A percentile compares a stretch with the other conserved stretches of the same genome.
These are phyloP conservation scores for Dione vanillae DNA, from an alignment of 2,888 invertebrate genomes.

Conservation along the genomic window DNA sequence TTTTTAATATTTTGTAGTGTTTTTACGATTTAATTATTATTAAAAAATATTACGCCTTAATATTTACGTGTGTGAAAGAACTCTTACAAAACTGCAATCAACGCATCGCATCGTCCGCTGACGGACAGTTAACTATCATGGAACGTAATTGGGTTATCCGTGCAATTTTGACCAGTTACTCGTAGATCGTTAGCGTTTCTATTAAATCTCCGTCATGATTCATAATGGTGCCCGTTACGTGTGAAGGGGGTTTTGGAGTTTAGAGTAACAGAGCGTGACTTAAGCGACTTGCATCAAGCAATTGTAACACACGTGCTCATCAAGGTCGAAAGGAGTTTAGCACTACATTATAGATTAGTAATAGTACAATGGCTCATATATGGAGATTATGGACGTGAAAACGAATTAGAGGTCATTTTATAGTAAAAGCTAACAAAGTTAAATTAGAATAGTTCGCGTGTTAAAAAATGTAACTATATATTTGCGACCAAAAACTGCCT, in stretches of 20 bases:
- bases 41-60: background rate
- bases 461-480: no score
- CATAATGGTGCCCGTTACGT: conserved; percentile 39
- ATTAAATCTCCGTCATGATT: conserved; percentile 33
- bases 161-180: conserved; percentile 33
- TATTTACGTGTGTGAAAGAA: conserved; percentile 19
- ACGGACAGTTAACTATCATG: conserved; percentile 31
- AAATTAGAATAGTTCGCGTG: no score
- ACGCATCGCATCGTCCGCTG: conserved; percentile 10
- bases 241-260: conserved; percentile 42
- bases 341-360: no score
- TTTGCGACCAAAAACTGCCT: no score
- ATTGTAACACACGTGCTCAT: conserved; percentile 62
- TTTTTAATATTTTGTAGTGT: background rate
- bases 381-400: no score
- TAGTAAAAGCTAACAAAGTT: no score
- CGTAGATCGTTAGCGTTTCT: conserved; percentile 34
- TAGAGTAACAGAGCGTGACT: conserved; percentile 55
- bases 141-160: conserved; percentile 32
- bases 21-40: background rate
- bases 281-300: conserved; percentile 54
- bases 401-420: no score
- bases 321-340: conserved; percentile 51
- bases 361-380: no score
- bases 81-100: conserved; percentile 17